Evolutionary conservation across 2,797 vertebrate species (phyloP).

Genomic region (Limosa lapponica): DNA sequence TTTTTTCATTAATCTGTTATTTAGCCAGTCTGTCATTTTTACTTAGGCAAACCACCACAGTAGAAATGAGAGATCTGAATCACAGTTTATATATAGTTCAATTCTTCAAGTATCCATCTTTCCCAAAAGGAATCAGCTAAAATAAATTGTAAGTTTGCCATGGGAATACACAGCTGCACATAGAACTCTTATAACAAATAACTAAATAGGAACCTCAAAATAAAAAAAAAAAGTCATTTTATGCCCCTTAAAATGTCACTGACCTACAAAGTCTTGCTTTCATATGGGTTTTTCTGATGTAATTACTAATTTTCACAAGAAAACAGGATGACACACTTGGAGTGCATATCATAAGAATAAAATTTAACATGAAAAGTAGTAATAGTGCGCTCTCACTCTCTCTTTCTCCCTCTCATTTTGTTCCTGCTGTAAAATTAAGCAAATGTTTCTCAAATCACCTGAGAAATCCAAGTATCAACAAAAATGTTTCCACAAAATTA

Average conservation of each 20-base stretch:
- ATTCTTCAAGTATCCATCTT: background rate
- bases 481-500: background rate
- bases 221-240: background rate
- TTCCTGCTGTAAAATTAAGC: background rate
- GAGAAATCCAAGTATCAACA: background rate
- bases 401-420: background rate
- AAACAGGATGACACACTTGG: background rate
- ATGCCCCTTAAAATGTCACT: background rate
- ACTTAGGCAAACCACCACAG: background rate
- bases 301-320: background rate
- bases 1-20: background rate
- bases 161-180: background rate
- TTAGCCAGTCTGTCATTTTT: background rate
- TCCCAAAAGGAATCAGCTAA: background rate
- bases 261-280: background rate
- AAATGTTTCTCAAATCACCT: background rate
- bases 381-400: background rate
- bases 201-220: background rate
- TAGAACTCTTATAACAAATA: background rate
- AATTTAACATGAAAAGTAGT: background rate
- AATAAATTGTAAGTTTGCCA: background rate
- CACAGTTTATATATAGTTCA: background rate
- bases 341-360: background rate
- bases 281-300: background rate
- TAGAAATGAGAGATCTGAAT: background rate